Base-by-base conservation (phyloP, 1,140 invertebrate species). In the Listronotus bonariensis region DNA sequence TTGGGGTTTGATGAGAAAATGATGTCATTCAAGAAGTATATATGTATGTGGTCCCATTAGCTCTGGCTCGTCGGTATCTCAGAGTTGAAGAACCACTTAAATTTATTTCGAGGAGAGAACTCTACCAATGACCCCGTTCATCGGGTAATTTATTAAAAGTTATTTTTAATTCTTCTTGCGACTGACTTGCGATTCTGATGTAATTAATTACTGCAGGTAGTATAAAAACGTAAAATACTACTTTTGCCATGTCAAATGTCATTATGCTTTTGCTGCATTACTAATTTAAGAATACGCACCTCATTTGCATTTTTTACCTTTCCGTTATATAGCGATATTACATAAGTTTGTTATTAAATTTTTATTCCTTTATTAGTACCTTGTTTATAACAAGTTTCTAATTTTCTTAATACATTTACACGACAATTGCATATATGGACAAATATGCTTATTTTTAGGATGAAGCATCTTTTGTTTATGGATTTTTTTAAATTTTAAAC, bases 1-100 rank as follows among this genome's bases (percentile, higher is more conserved):
- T 76, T 73, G 56, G 74, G 71, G 69, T 71, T 74, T 74, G 74
- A 76, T 76, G 74, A 70, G 71, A 74, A 73, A 76, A 76, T 76
- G 74, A 76, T 76, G 74, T 76, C 74, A 76, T 76, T 73, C 59
- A 58, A 73, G 68, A 66, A 73, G 72, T 69, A 73, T 75, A 73
- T 72, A 70, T 74, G 70, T 69, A 71, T 72, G 74, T 74, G 61
- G 74, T 57, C 60, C 73, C 74, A 76, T 76, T 76, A 76, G 72
- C 60, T 51, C 57, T 52, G 40, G 68, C 65, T 65, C 68, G 69
- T 55, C 66, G 73, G 68, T 72, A 72, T 74, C 69, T 67, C 55
- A 14, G 63, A 61, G 45, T 54, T 58, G 61, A 53, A 53, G 40
- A 66, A 60, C 64, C 64, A 66, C 64, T 66, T 66, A 10, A 36